Conservation (phyloP, 2,888 invertebrate species). For the Tromatobia lineatoria region DNA sequence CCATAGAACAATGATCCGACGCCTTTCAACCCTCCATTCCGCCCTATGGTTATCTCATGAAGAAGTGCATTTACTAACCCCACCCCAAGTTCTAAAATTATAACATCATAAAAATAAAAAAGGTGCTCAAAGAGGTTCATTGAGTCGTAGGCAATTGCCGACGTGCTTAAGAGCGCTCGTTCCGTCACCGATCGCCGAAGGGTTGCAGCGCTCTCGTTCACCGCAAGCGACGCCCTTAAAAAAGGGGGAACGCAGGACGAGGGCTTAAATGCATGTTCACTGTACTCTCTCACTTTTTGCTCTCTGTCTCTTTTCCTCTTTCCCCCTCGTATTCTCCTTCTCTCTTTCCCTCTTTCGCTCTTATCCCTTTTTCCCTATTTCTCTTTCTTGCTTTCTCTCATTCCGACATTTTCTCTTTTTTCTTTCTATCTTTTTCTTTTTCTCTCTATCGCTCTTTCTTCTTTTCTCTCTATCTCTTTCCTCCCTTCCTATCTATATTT, state of each 20-base stretch:
- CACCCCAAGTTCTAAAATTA: conserved; percentile 31
- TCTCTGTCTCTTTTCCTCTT: neutral
- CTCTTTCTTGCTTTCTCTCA: too few species aligned
- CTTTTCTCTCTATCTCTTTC: too few species aligned
- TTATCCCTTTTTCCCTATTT: too few species aligned
- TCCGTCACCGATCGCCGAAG: neutral
- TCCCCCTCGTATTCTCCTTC: too few species aligned
- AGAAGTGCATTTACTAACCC: neutral
- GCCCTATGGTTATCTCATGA: neutral
- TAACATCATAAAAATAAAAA: conserved; percentile 13
- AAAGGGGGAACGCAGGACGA: neutral
- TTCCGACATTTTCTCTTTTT: too few species aligned
- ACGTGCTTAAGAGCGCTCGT: neutral
- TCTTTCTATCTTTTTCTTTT: too few species aligned
- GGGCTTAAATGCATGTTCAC: conserved; percentile 51
- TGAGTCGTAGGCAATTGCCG: conserved; percentile 5
- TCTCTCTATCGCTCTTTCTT: too few species aligned
- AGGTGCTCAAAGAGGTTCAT: conserved; percentile 7
- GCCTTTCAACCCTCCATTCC: conserved; percentile 9
- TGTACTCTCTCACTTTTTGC: conserved; percentile 51
- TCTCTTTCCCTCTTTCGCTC: too few species aligned
- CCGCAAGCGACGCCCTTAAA: conserved; percentile 10
- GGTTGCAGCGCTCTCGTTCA: neutral
- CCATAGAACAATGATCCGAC: conserved; percentile 19
- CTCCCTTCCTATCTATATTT: conserved; percentile 36